Base-by-base conservation (phyloP, 2,888 invertebrate genomes). In the Apamea anceps region DNA sequence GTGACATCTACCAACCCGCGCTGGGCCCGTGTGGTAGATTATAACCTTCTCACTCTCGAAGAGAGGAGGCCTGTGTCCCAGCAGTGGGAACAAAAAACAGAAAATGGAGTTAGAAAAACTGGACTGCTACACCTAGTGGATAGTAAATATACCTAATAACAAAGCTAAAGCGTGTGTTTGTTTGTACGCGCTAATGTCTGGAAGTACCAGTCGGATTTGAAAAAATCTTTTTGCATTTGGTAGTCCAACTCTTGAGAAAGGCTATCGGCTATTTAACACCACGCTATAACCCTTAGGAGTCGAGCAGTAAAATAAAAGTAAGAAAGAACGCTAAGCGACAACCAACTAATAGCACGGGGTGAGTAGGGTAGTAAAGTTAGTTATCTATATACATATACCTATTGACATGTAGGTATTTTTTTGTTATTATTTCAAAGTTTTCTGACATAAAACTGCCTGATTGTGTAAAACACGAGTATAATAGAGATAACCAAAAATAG, bases 401-500 rank as follows among this genome's bases (percentile, higher is more conserved):
- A 68, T 21, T 12, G 21, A 10, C 12, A 45, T 21, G 45, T 68
- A 28, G 12, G 6, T 68, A 45, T 28, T 48, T 32, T 45, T 25
- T 51, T 71, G 5, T 25, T 54, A 28, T n/a, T 21, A 51, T 51
- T 80, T 51, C 2, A 51, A 21, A 6, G 8, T 15, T 15, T 48
- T 51, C 3, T 4, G 42, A 32, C 2, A n/a, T 18, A 48, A 51
- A 62, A 62, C n/a, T 15, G 32, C 0, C 54, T n/a, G 5, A n/a
- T 15, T 72, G 21, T n/a, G 15, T 32, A 25, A 54, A 48, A 18
- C 48, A 65, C 48, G 18, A 45, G 51, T 72, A 32, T 2, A 32
- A 32, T 2, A 63, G 5, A 51, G 42, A 81, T 80, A 76, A 80
- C 57, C 51, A 28, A 51, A 66, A 67, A 67, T 82, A 60, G 37